These are phyloP conservation scores for Redunca redunca DNA, from an alignment of 2,113 vertebrate genomes.

Conservation along the genomic window DNA sequence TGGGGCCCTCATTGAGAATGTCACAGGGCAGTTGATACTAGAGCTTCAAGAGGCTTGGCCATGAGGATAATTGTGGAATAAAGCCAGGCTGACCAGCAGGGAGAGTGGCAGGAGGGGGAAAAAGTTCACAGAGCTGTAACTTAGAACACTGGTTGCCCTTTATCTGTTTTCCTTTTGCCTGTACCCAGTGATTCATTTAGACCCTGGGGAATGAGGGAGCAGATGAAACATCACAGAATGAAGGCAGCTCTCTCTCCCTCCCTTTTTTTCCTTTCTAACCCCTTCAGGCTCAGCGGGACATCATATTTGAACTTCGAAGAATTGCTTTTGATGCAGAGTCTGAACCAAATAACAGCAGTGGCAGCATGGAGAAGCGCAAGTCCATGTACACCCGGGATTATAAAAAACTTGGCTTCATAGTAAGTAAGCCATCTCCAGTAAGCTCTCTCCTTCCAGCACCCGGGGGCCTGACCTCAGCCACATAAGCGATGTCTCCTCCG, in stretches of 20 bases:
- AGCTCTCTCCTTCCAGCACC: not conserved
- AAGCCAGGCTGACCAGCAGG: not conserved
- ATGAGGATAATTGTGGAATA: not conserved
- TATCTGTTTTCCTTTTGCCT: not conserved
- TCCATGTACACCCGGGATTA: slow-evolving; percentile 99
- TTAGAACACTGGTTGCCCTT: not conserved
- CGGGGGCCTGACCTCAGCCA: not conserved
- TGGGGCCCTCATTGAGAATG: not conserved
- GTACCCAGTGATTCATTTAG: not conserved
- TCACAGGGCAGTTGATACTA: not conserved
- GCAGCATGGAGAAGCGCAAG: slow-evolving; percentile 97
- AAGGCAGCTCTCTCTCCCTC: not conserved
- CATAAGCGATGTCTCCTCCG: not conserved
- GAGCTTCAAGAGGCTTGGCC: not conserved
- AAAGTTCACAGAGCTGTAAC: not conserved
- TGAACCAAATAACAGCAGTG: slow-evolving; percentile 92
- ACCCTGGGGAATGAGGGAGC: not conserved
- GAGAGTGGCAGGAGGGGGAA: not conserved
- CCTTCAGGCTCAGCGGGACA: slow-evolving; percentile 94
- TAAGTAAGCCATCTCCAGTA: slow-evolving; percentile 78
- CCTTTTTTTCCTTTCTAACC: not conserved
- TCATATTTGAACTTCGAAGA: slow-evolving; percentile 97
- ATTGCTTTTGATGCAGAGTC: slow-evolving; percentile 96
- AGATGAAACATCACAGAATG: not conserved
- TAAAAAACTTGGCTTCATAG: slow-evolving; percentile 98